Base-by-base conservation (phyloP, 1,140 invertebrate species). In the Hesperophylax magnus region DNA sequence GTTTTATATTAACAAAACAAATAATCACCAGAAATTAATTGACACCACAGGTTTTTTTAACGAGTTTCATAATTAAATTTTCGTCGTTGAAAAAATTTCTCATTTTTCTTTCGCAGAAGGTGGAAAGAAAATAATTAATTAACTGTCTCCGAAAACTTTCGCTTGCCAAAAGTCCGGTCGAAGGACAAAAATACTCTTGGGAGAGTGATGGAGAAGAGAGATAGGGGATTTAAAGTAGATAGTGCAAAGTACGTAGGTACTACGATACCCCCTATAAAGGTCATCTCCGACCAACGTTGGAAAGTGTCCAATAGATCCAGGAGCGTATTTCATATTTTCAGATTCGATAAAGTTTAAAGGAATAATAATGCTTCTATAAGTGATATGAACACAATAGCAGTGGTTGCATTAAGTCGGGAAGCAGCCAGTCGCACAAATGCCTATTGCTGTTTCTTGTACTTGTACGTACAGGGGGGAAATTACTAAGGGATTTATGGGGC, bases 311-410 rank as follows among this genome's bases (percentile, higher is more conserved):
- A 79, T 47, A 47, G 39, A 47, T 0, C 39, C 39, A 47, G 8
- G 65, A 76, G 71, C 9, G 60, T 77, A 72, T 69, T 69, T 83
- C 76, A 79, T 67, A 77, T 80, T 83, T 83, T 61, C 60, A 69
- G 60, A 83, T 80, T 77, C 75, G 75, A 79, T 80, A 77, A 76
- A 76, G 75, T 72, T 82, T 82, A 72, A 80, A 82, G 78, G 78
- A 82, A 77, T 80, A 79, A 78, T 81, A 82, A 82, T 76, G 81
- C 75, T 65, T 54, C 71, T 60, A 82, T 82, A 82, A 82, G 81
- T 79, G 81, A 82, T 82, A 82, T 82, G 77, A 82, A 80, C 77
- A 72, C 39, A 76, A 78, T 74, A 54, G 76, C 20, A 18, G 81
- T 6, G 75, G 67, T 63, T 71, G 80, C 67, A 74, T 78, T 81